Evolutionary conservation across 2,113 vertebrate species (phyloP).

Genomic region (Nothoprocta pentlandii): DNA sequence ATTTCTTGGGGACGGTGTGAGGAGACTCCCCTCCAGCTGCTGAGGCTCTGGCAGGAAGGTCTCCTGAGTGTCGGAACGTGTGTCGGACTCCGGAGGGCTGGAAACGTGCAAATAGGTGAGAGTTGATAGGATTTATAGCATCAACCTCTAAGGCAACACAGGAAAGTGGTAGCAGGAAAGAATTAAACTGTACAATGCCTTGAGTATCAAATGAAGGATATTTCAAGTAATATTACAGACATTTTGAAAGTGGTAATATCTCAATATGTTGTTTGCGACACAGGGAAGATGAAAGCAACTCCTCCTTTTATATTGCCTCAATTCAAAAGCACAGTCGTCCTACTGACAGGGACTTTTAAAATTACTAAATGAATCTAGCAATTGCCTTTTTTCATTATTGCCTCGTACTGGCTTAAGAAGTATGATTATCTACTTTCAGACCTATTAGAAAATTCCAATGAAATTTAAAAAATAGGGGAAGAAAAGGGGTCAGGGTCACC

Average conservation of each 20-base stretch:
- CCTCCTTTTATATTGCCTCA: neutral
- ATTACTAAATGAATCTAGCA: neutral
- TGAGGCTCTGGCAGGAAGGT: neutral
- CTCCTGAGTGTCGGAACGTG: neutral
- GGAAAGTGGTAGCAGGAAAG: neutral
- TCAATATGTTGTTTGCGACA: too few relatives aligned
- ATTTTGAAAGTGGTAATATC: neutral
- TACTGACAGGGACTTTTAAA: neutral
- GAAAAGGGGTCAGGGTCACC: neutral
- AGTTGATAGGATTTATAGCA: neutral
- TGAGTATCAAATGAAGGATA: neutral
- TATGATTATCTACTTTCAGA: neutral
- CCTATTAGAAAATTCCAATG: neutral
- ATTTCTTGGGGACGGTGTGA: neutral
- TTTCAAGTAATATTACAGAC: neutral
- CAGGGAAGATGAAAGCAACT: too few relatives aligned
- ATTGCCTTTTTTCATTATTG: constrained; percentile 26
- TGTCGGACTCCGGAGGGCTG: neutral
- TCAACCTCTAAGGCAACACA: neutral
- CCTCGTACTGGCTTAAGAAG: neutral
- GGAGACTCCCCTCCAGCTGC: neutral
- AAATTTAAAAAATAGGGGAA: neutral
- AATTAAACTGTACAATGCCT: neutral
- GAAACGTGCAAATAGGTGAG: neutral
- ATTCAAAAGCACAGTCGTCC: neutral